A percentile compares a stretch with the other conserved stretches of the same genome.
Evolutionary conservation across 2,888 invertebrate genomes (phyloP).

Genomic region (Gari tellinella): DNA sequence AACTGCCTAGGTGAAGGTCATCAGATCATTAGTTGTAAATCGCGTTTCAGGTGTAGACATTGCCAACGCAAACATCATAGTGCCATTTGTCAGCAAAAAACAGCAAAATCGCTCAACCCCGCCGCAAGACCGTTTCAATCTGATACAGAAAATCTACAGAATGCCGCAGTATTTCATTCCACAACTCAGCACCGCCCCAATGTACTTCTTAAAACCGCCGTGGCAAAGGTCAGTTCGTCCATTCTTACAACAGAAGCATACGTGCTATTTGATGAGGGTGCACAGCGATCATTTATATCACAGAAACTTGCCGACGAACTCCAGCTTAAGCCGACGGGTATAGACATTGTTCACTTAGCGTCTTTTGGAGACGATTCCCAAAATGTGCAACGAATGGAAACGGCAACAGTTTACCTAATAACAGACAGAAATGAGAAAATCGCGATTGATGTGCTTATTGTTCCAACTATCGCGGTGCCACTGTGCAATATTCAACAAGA

Average conservation of each 20-base stretch:
- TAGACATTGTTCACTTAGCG: slow-evolving; percentile 27
- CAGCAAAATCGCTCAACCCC: background rate
- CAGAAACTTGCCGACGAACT: slow-evolving; percentile 32
- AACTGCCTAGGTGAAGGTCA: background rate
- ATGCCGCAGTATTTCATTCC: slow-evolving; percentile 18
- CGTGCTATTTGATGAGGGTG: slow-evolving; percentile 34
- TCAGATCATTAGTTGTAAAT: too few relatives aligned
- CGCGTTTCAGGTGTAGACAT: too few relatives aligned
- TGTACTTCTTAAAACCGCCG: slow-evolving; percentile 27
- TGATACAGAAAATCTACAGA: too few relatives aligned
- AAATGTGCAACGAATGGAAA: background rate
- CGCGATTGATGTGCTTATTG: slow-evolving; percentile 35
- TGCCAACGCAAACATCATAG: too few relatives aligned
- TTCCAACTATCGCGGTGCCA: slow-evolving; percentile 41
- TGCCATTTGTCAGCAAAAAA: too few relatives aligned
- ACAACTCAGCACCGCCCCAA: background rate
- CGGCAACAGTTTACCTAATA: slow-evolving; percentile 4
- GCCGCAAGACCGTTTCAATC: too few relatives aligned
- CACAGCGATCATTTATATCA: slow-evolving; percentile 41
- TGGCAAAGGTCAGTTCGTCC: slow-evolving; percentile 13
- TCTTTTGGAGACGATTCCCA: slow-evolving; percentile 35
- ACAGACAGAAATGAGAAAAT: slow-evolving; percentile 19
- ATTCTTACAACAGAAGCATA: background rate
- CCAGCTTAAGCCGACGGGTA: slow-evolving; percentile 9
- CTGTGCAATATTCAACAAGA: too few relatives aligned